Percentiles rank a stretch among this genome's conserved stretches.
Evolutionary conservation across 2,113 vertebrate species (phyloP).

Genomic region (Poeciliopsis occidentalis): DNA sequence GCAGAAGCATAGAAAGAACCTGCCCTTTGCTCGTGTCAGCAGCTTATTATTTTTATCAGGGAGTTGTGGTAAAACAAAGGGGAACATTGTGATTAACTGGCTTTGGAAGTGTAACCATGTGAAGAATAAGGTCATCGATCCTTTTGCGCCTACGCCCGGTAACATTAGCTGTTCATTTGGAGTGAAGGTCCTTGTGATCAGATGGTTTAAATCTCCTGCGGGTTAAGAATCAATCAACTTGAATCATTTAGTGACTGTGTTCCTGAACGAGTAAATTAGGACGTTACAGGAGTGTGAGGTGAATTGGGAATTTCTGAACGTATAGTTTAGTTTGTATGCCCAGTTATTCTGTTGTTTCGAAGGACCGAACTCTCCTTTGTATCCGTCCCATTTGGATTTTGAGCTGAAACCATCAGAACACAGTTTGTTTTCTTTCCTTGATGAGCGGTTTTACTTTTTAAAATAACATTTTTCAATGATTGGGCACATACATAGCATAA

Average conservation of each 20-base stretch:
- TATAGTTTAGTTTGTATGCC: background rate
- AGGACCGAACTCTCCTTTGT: background rate
- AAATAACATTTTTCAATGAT: too few species aligned
- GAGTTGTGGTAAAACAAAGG: background rate
- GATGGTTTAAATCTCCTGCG: background rate
- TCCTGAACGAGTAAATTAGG: background rate
- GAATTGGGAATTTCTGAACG: background rate
- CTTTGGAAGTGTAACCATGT: conserved; percentile 2
- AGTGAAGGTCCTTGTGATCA: background rate
- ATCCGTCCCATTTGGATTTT: background rate
- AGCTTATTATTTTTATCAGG: background rate
- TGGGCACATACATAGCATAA: too few species aligned
- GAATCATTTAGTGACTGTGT: conserved; percentile 3
- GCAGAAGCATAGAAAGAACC: background rate
- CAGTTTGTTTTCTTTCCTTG: background rate
- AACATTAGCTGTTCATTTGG: background rate
- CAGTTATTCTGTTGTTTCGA: background rate
- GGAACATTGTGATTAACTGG: background rate
- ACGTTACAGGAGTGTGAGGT: background rate
- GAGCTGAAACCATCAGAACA: background rate
- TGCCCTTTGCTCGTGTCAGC: background rate
- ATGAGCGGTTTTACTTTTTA: background rate
- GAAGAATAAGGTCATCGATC: background rate
- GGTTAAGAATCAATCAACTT: background rate
- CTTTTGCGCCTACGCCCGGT: background rate